Percentiles rank a stretch among this genome's conserved stretches.
These are phyloP conservation scores for Azorinus chamasolen DNA, from an alignment of 2,888 invertebrate species.

Conservation along the genomic window DNA sequence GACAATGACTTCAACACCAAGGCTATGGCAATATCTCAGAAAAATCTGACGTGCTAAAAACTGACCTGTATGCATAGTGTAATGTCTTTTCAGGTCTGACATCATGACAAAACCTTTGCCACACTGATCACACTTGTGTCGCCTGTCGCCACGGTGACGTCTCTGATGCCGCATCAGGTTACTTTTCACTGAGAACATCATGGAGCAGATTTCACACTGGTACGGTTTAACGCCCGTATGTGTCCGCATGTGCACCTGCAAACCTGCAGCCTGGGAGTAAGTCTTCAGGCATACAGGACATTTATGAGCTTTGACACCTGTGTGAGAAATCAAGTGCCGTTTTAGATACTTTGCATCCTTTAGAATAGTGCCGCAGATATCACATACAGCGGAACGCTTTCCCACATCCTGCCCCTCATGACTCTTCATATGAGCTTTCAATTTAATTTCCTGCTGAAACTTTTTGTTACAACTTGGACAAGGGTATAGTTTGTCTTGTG, in stretches of 20 bases:
- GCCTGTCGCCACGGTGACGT: slow-evolving; percentile 52
- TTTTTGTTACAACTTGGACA: neutral
- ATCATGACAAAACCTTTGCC: slow-evolving; percentile 51
- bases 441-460: neutral
- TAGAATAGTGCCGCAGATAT: slow-evolving; percentile 23
- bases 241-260: slow-evolving; percentile 30
- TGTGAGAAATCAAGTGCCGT: slow-evolving; percentile 17
- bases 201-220: slow-evolving; percentile 59
- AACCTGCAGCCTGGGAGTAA: slow-evolving; percentile 17
- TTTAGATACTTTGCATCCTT: slow-evolving; percentile 12
- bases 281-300: slow-evolving; percentile 19
- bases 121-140: slow-evolving; percentile 54
- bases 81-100: slow-evolving; percentile 23
- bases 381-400: slow-evolving; percentile 9
- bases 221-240: slow-evolving; percentile 24
- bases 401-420: neutral
- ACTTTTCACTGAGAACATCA: slow-evolving; percentile 54
- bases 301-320: slow-evolving; percentile 4
- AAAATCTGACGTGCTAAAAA: too few species aligned
- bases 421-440: slow-evolving; percentile 4
- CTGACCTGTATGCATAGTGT: slow-evolving; percentile 32
- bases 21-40: too few species aligned
- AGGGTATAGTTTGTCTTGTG: neutral
- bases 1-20: too few species aligned
- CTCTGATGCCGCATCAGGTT: slow-evolving; percentile 55